A percentile compares a stretch with the other conserved stretches of the same genome.
Evolutionary conservation across 1,140 invertebrate genomes (phyloP).

Genomic region (Drosophila nebulosa): DNA sequence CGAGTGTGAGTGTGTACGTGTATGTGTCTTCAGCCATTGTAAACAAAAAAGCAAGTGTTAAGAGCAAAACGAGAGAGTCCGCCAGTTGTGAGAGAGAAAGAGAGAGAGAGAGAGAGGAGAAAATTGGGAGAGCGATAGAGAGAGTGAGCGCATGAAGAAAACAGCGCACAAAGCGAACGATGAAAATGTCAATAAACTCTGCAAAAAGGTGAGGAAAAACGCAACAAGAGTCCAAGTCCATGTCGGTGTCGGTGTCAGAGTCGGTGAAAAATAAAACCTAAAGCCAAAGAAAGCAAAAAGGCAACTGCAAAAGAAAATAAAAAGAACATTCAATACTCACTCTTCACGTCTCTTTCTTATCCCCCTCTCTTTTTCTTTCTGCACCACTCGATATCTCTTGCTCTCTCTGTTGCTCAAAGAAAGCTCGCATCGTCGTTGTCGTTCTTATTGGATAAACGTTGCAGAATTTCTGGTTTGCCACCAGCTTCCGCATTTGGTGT

Average conservation of each 20-base stretch:
- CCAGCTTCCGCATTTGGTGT: constrained; percentile 65
- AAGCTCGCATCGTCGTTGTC: constrained; percentile 42
- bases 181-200: constrained; percentile 80
- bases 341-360: not conserved
- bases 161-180: constrained; percentile 72
- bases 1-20: not conserved
- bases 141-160: constrained; percentile 60
- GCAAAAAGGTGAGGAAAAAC: constrained; percentile 76
- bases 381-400: not conserved
- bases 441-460: constrained; percentile 61
- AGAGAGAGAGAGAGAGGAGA: not conserved
- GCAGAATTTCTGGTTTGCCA: constrained; percentile 66
- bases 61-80: constrained; percentile 18
- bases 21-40: constrained; percentile 29
- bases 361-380: not conserved
- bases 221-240: constrained; percentile 62
- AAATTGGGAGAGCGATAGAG: constrained; percentile 34
- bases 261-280: constrained; percentile 63
- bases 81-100: not conserved
- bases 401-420: constrained; percentile 22
- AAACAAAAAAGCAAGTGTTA: constrained; percentile 74
- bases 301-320: constrained; percentile 51
- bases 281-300: constrained; percentile 64
- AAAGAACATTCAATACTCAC: constrained; percentile 35
- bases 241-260: constrained; percentile 23